phyloP scores from a whole-genome alignment of 2,113 vertebrate species.

The Astur gentilis region DNA sequence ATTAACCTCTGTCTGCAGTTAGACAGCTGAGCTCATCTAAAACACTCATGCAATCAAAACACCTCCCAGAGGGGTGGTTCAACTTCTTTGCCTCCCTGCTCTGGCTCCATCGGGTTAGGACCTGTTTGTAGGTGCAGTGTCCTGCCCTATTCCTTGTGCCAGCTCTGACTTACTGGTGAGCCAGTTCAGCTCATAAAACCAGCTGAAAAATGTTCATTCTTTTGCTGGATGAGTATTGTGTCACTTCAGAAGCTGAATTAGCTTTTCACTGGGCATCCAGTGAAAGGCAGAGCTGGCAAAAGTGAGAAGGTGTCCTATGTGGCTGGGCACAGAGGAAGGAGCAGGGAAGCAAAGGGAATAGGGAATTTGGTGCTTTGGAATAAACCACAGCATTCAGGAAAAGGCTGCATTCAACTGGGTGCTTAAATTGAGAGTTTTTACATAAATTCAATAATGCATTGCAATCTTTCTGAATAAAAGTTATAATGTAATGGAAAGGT shows the following conservation, averaged over 20 bases:
- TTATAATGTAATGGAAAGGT: background rate
- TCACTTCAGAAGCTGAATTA: background rate
- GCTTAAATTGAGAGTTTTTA: background rate
- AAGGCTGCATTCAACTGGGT: background rate
- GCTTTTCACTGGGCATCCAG: background rate
- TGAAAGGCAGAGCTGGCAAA: background rate
- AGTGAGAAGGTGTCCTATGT: background rate
- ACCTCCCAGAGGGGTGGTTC: background rate
- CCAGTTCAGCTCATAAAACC: background rate
- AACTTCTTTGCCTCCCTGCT: background rate
- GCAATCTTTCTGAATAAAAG: background rate
- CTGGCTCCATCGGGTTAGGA: background rate
- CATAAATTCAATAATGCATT: background rate
- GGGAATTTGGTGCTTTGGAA: background rate
- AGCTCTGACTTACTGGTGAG: background rate
- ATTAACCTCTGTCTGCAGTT: constrained; percentile 1
- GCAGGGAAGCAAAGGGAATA: background rate
- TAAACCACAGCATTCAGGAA: background rate
- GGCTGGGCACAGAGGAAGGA: background rate
- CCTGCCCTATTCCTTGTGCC: background rate
- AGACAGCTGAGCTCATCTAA: constrained; percentile 27
- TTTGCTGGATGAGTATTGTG: background rate
- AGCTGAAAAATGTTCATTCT: background rate
- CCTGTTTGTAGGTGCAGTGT: background rate
- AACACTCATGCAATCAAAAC: background rate